Evolutionary conservation across 2,113 vertebrate genomes (phyloP).

Genomic region (Mesocricetus auratus): DNA sequence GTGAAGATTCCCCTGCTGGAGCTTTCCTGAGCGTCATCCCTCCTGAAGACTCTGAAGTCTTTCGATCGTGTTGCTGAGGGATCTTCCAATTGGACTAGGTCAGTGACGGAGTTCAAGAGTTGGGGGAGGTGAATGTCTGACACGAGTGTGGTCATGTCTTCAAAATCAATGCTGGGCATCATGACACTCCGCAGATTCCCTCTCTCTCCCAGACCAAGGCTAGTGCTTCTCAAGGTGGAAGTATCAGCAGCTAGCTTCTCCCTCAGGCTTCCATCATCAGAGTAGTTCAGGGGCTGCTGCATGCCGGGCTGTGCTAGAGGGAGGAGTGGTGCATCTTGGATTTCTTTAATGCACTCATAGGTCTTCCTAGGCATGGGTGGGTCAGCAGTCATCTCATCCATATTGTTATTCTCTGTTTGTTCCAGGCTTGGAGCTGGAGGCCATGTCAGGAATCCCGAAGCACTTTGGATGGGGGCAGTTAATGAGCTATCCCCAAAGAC

Average conservation of each 20-base stretch:
- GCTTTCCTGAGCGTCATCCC: neutral
- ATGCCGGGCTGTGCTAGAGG: slow-evolving; percentile 37
- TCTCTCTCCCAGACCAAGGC: neutral
- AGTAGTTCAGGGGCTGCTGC: neutral
- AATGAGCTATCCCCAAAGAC: neutral
- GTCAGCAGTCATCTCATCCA: neutral
- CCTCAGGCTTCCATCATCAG: neutral
- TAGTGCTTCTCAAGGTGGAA: neutral
- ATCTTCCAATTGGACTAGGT: neutral
- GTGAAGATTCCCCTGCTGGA: neutral
- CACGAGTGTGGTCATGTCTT: neutral
- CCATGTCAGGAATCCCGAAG: neutral
- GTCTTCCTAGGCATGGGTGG: neutral
- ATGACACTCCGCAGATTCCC: neutral
- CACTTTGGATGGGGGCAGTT: too few species aligned
- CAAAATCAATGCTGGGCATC: neutral
- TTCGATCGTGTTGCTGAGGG: neutral
- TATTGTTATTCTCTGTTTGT: neutral
- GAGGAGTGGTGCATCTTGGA: neutral
- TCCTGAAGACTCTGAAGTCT: too few species aligned
- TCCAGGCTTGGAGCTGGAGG: neutral
- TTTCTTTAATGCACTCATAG: neutral
- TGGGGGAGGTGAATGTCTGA: neutral
- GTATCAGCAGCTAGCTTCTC: neutral
- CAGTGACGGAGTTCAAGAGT: neutral